Conservation (phyloP, 2,888 invertebrate species). For the Drosophila limbata region DNA sequence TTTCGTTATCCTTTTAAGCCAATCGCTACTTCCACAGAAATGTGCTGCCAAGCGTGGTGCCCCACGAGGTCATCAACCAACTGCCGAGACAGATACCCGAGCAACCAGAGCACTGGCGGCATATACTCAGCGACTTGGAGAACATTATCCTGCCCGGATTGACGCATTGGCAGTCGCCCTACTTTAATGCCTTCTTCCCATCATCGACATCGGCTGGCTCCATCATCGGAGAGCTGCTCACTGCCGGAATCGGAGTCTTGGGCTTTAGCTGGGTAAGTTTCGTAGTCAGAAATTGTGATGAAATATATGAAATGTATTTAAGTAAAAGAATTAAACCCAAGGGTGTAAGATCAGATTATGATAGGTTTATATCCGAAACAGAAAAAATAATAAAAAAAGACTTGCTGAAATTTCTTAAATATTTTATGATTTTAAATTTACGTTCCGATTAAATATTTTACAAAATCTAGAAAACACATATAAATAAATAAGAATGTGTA, state of each 20-base stretch:
- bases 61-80: constrained; percentile 64
- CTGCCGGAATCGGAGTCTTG: constrained; percentile 76
- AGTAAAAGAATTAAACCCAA: not conserved
- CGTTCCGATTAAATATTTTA: not conserved
- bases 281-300: not conserved
- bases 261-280: constrained; percentile 80
- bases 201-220: constrained; percentile 75
- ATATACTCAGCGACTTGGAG: constrained; percentile 71
- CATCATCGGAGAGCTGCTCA: constrained; percentile 77
- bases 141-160: constrained; percentile 73
- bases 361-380: too few species aligned
- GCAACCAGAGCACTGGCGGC: constrained; percentile 75
- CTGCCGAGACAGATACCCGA: constrained; percentile 75
- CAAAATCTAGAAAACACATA: not conserved
- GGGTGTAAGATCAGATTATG: too few species aligned
- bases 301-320: not conserved
- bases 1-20: constrained; percentile 29
- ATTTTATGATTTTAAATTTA: too few species aligned
- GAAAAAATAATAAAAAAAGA: too few species aligned
- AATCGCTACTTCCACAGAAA: constrained; percentile 56
- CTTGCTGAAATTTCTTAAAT: too few species aligned
- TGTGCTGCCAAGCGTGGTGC: constrained; percentile 66
- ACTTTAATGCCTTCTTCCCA: constrained; percentile 78
- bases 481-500: too few species aligned
- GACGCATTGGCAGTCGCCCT: constrained; percentile 80